Base-by-base conservation (phyloP, 2,113 vertebrate species). In the Tupaia chinensis region DNA sequence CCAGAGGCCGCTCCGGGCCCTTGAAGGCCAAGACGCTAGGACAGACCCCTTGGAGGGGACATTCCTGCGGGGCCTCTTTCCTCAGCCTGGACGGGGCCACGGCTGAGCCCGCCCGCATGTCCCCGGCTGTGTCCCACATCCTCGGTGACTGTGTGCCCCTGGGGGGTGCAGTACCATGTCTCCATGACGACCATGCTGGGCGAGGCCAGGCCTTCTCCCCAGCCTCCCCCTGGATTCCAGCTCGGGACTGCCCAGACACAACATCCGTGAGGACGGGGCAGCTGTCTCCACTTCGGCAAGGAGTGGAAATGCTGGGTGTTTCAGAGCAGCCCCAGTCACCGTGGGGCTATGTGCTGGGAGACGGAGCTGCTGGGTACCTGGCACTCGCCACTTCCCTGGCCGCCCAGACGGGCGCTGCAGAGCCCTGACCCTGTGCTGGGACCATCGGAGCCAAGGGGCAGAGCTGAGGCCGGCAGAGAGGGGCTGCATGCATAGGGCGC, bases 231-330 rank as follows among this genome's bases (percentile, higher is more conserved):
- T 12, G 4, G 7, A 14, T 74, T 61, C 11, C 27, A 32, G 32
- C 9, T 53, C 34, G n/a, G n/a, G 0, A 3, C 25, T 54, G 27
- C 68, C 66, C 9, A 6, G 22, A 27, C 14, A 7, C 56, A 20
- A 77, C 16, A 3, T 25, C 53, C 15, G 7, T 0, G 20, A 11
- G 3, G 63, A n/a, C 7, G n/a, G 44, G 10, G 54, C 1, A 1
- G 7, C 1, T 65, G 23, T 19, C 5, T 22, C 68, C 12, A 60
- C 1, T 15, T 56, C 83, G 32, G 9, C 9, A 53, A 89, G 70
- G 27, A 66, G 15, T 15, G 32, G 32, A 32, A 32, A 32, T 32
- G 32, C 32, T 32, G 32, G 32, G 32, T 32, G 32, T 54, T 77
- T 89, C 56, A 72, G 61, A 80, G 53, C 54, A 87, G 0, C 16